Evolutionary conservation across 2,113 vertebrate species (phyloP), one percentile per base, ranked within the genome.

Genomic region (Microcebus lehilahytsara): DNA sequence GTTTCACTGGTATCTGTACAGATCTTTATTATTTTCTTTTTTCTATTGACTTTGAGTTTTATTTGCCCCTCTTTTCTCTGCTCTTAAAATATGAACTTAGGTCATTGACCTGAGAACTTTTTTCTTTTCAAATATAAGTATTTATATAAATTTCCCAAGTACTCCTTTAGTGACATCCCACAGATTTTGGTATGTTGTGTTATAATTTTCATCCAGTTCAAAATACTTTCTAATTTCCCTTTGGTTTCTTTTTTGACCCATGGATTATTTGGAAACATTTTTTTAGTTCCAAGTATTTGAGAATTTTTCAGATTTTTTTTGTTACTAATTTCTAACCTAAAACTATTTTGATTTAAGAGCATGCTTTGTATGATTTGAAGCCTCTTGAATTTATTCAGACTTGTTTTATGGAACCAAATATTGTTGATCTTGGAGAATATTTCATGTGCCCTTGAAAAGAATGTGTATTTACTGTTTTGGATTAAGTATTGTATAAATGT

Each of bases 321-420:
- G 46, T 62, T 96, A 77, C 32, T 89, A 14, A 94, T 72, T 92
- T 79, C 49, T 94, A 79, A 79, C 72, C 20, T 72, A 27, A 95
- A 71, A 85, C 62, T 66, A 17, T 75, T 81, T 86, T 67, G 49
- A 27, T 51, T 92, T 72, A 19, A 62, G 42, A 72, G 22, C 32
- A 78, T 85, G 19, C 42, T 90, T 77, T 83, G 6, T 72, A 88
- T 91, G 64, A 84, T 27, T 86, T 83, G 37, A 93, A 93, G 17
- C 12, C 23, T 90, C 93, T 93, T 53, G 32, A 1, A 58, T 66
- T 23, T 90, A 90, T 90, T 79, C n/a, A 85, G 64, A 85, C 30
- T 17, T 53, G n/a, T 85, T 85, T 85, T 46, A n/a, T 85, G 17
- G 27, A 20, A 80, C 85, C 37, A 83, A 30, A 67, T 56, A 40